Evolutionary conservation across 2,113 vertebrate species (phyloP).

Genomic region (Mirza zaza): DNA sequence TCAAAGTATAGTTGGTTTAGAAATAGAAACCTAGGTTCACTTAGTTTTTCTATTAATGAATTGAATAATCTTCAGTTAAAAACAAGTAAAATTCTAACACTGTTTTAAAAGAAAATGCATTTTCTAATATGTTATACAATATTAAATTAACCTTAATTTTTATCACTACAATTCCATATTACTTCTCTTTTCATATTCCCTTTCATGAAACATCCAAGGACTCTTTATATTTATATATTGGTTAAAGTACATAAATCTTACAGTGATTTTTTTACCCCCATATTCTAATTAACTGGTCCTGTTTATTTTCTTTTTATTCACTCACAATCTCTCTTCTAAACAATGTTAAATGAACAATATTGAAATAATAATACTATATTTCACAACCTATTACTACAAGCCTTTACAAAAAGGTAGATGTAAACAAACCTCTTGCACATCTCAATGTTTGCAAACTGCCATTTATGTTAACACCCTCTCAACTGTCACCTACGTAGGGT

Average conservation of each 20-base stretch:
- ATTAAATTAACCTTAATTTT: neutral
- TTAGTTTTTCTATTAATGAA: neutral
- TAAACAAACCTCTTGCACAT: neutral
- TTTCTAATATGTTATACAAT: neutral
- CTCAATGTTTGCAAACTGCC: neutral
- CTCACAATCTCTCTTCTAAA: neutral
- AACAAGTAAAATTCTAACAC: neutral
- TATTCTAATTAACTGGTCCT: neutral
- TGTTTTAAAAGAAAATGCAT: neutral
- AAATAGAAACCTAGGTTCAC: neutral
- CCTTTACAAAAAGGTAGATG: neutral
- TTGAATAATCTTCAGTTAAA: neutral
- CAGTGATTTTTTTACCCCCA: neutral
- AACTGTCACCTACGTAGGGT: neutral
- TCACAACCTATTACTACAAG: neutral
- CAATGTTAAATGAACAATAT: neutral
- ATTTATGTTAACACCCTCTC: neutral
- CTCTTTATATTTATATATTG: neutral
- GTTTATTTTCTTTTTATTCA: neutral
- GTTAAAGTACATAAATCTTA: neutral
- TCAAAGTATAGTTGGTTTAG: neutral
- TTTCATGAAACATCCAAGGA: neutral
- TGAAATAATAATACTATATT: neutral
- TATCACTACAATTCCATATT: neutral
- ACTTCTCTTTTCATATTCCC: neutral